Evolutionary conservation across 1,140 invertebrate species (phyloP).

Genomic region (Musca domestica): DNA sequence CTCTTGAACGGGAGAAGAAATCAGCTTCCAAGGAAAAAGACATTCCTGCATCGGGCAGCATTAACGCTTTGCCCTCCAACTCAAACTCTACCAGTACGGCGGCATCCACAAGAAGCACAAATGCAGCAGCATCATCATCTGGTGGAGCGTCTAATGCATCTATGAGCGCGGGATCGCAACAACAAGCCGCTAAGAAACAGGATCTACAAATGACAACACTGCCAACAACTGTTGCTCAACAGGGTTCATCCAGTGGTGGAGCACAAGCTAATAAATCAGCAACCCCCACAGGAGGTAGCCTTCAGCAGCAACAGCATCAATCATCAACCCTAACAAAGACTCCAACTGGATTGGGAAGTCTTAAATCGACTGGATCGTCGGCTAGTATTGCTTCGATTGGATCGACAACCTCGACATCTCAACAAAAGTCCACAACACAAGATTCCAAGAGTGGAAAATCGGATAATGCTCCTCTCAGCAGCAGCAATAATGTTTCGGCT

Average conservation of each 20-base stretch:
- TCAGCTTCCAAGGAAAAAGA: constrained; percentile 27
- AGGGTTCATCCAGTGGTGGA: constrained; percentile 8
- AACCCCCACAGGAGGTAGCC: background rate
- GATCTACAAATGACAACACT: constrained; percentile 25
- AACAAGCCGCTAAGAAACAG: constrained; percentile 20
- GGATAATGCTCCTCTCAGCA: constrained; percentile 18
- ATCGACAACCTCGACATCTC: background rate
- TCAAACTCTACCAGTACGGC: background rate
- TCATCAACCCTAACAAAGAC: constrained; percentile 26
- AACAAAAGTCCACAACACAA: constrained; percentile 11
- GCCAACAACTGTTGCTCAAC: constrained; percentile 13
- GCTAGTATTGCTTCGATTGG: constrained; percentile 29
- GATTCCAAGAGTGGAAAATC: constrained; percentile 19
- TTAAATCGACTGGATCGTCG: constrained; percentile 30
- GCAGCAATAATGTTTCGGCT: constrained; percentile 10
- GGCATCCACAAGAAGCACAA: constrained; percentile 1
- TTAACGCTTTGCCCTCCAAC: too few species aligned
- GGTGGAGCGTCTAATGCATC: background rate
- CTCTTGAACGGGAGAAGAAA: constrained; percentile 24
- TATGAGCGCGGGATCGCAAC: background rate
- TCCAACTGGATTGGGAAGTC: constrained; percentile 26
- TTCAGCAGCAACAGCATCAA: constrained; percentile 20
- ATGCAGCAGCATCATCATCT: background rate
- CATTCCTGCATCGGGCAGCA: background rate
- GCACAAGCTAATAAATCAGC: background rate